phyloP scores from a whole-genome alignment of 2,888 invertebrate species.

The Halictus ligatus region DNA sequence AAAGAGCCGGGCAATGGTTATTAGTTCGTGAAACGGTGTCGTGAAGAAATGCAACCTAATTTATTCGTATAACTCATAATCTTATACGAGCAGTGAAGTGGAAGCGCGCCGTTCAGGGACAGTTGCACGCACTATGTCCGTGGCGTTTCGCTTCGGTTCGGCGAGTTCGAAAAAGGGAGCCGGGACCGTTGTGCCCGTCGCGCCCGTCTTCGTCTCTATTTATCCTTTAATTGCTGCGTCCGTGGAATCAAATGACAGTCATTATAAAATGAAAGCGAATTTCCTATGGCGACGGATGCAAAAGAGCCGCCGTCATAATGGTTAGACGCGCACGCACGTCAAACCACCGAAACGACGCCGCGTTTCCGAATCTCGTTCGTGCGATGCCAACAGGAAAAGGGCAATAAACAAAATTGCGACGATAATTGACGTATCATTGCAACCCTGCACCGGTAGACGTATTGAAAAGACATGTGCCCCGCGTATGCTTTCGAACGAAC shows the following conservation, averaged over 20 bases:
- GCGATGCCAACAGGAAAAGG: conserved; percentile 12
- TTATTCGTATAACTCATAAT: not conserved
- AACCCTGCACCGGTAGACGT: not conserved
- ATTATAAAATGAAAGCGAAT: conserved; percentile 34
- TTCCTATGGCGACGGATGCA: conserved; percentile 4
- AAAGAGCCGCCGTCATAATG: conserved; percentile 30
- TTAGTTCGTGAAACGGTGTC: not conserved
- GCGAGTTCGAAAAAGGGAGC: not conserved
- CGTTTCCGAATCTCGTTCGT: conserved; percentile 27
- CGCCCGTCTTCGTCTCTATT: not conserved
- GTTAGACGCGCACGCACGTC: conserved; percentile 12
- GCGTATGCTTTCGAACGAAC: not conserved
- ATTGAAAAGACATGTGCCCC: not conserved
- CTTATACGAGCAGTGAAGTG: not conserved
- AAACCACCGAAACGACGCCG: not conserved
- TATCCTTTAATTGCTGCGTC: conserved; percentile 4
- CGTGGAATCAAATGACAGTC: conserved; percentile 4
- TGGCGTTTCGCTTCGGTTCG: not conserved
- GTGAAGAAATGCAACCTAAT: not conserved
- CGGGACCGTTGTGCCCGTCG: not conserved
- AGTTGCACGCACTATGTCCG: not conserved
- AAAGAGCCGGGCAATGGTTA: not conserved
- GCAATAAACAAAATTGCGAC: conserved; percentile 25
- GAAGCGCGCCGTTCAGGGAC: not conserved
- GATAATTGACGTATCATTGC: conserved; percentile 5